Evolutionary conservation across 2,888 invertebrate species (phyloP), one percentile per base, ranked within the genome.

Genomic region (Drosophila cracens): DNA sequence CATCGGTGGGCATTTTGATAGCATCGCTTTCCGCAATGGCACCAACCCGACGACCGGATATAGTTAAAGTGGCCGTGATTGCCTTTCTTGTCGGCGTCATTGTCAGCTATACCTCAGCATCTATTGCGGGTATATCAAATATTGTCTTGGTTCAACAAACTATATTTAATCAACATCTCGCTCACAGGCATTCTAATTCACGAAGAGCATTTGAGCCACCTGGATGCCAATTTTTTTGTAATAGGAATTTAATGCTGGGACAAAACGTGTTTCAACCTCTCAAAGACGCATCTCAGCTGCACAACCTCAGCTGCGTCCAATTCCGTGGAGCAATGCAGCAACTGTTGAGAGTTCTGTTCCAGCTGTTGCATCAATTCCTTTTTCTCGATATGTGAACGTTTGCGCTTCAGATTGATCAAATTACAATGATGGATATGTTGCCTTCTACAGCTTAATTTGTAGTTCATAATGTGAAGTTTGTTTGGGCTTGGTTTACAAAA

Each of bases 1-100:
- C 96, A 0, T 96, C 97, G 0, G 94, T 97, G 0, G 98, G 97
- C 0, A 96, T 97, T 65, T 95, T 96, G 94, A 95, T 98, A 31
- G 97, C 97, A 0, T 95, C 95, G 0, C 93, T 98, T 18, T 94
- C 95, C 0, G 94, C 96, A 1, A 94, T 98, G 93, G 96, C 96
- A 0, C 97, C 98, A 0, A 1, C 0, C 0, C 53, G 71, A 16
- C 72, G 76, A 8, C 0, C 46, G 0, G 76, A 76, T 16, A 72
- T 76, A 2, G 54, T 64, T 0, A 29, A 4, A 0, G 70, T 71
- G 6, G 77, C 80, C 2, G 0, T 68, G 0, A 67, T 69, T 0
- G 70, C 70, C 6, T 70, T 71, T 34, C 27, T 81, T 10, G 59
- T 69, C 5, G 81, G 81, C 18, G 67, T 51, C 48, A 21, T 86